Percentiles rank a stretch among this genome's conserved stretches.
Conservation (phyloP, 1,140 invertebrate species). For the Drosophila insularis region DNA sequence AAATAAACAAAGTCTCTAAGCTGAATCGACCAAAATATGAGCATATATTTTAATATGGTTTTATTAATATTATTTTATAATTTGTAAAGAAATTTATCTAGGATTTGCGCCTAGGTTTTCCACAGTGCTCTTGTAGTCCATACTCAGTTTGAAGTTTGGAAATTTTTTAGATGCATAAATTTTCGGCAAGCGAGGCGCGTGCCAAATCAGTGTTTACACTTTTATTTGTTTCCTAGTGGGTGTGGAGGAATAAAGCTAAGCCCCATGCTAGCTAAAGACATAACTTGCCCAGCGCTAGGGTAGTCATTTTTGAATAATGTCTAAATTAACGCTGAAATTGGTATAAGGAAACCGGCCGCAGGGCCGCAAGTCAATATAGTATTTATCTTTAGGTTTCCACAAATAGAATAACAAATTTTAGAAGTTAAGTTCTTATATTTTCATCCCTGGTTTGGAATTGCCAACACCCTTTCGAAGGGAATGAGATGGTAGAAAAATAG, state of each 20-base stretch:
- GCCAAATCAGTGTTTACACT: conserved; percentile 80
- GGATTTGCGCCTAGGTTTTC: no score
- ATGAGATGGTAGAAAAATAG: background rate
- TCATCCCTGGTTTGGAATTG: conserved; percentile 1
- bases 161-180: conserved; percentile 71
- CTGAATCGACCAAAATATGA: no score
- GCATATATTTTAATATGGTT: no score
- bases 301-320: conserved; percentile 64
- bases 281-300: conserved; percentile 41
- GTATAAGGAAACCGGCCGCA: background rate
- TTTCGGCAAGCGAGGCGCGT: conserved; percentile 65
- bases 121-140: background rate
- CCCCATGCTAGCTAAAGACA: conserved; percentile 48
- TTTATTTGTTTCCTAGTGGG: conserved; percentile 60
- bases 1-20: no score
- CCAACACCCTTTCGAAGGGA: conserved; percentile 16
- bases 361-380: conserved; percentile 8
- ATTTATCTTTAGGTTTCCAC: conserved; percentile 1
- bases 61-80: no score
- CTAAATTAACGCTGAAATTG: conserved; percentile 53
- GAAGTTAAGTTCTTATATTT: background rate
- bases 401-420: background rate
- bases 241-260: background rate
- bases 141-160: background rate
- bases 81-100: no score